A percentile compares a stretch with the other conserved stretches of the same genome.
phyloP scores from a whole-genome alignment of 2,888 invertebrate genomes.

The Eurois occulta region DNA sequence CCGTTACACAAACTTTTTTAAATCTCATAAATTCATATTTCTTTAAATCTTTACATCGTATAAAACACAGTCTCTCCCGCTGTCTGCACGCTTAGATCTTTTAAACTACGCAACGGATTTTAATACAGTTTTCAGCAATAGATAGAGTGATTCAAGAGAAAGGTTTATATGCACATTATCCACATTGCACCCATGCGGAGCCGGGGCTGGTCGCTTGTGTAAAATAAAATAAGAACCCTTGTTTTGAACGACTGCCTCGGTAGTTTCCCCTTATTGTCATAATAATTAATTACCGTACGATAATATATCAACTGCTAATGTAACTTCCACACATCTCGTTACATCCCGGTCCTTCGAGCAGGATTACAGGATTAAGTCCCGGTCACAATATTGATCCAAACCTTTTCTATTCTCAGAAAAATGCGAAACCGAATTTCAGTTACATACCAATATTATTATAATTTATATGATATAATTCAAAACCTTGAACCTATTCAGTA shows the following conservation, averaged over 20 bases:
- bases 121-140: no score
- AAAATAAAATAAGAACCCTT: neutral
- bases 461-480: no score
- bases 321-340: conserved; percentile 5
- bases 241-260: neutral
- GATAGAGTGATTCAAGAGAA: no score
- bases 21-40: no score
- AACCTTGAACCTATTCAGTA: neutral
- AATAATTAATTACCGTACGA: neutral
- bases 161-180: no score
- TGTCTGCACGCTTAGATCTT: no score
- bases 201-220: no score
- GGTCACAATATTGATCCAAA: conserved; percentile 23
- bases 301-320: conserved; percentile 10
- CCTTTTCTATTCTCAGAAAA: conserved; percentile 23
- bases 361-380: conserved; percentile 19
- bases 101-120: no score
- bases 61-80: no score
- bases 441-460: conserved; percentile 3
- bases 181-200: no score
- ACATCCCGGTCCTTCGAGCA: conserved; percentile 3
- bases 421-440: neutral
- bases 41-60: no score
- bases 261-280: neutral
- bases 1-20: no score